phyloP scores from a whole-genome alignment of 2,113 vertebrate species.

The Ovis canadensis region DNA sequence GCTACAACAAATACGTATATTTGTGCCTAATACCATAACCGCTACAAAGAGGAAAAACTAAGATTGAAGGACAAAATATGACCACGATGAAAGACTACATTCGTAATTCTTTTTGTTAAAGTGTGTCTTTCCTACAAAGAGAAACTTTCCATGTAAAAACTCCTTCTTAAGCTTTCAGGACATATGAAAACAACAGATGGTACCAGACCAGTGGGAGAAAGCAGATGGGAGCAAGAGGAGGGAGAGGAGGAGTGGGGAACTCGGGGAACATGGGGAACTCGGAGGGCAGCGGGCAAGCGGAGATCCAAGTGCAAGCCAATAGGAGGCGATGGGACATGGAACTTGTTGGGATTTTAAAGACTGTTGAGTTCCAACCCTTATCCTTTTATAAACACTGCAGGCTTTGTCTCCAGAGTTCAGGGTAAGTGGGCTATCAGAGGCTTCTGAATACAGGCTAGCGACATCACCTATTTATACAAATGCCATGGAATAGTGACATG shows the following conservation, averaged over 20 bases:
- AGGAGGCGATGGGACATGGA: not conserved
- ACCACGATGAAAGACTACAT: not conserved
- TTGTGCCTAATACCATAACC: not conserved
- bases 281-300: not conserved
- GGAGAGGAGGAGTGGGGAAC: not conserved
- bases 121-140: not conserved
- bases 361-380: not conserved
- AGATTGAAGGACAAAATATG: not conserved
- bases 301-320: not conserved
- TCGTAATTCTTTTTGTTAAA: not conserved
- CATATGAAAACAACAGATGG: slow-evolving; percentile 38
- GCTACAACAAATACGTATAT: not conserved
- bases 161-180: slow-evolving; percentile 15
- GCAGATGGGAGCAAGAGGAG: not conserved
- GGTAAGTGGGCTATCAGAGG: not conserved
- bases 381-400: not conserved
- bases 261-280: not conserved
- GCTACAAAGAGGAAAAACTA: not conserved
- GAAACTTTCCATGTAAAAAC: not conserved
- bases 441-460: not conserved
- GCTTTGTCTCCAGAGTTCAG: not conserved
- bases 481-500: not conserved
- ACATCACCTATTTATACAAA: not conserved
- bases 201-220: slow-evolving; percentile 9
- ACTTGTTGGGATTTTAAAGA: not conserved